These are phyloP conservation scores for Coenobita brevimanus DNA, from an alignment of 1,140 invertebrate species.

Conservation along the genomic window DNA sequence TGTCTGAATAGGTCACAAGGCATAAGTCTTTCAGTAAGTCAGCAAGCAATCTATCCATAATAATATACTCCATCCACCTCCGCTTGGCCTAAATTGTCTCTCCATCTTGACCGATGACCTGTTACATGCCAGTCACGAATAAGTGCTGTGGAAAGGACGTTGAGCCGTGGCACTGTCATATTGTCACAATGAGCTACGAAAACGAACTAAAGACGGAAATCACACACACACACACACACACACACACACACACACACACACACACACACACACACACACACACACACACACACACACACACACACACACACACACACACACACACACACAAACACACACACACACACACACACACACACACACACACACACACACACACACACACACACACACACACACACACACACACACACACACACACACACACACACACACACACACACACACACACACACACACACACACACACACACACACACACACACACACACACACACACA, in stretches of 20 bases:
- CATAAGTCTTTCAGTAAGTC: too few species aligned
- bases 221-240: too few species aligned
- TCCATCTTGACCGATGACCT: not conserved
- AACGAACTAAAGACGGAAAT: not conserved
- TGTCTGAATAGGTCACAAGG: too few species aligned
- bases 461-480: not conserved
- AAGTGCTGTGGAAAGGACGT: too few species aligned
- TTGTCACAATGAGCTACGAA: too few species aligned
- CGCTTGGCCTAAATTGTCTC: too few species aligned
- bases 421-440: not conserved
- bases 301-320: not conserved
- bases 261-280: slow-evolving; percentile 20
- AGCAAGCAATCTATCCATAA: too few species aligned
- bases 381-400: not conserved
- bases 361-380: not conserved
- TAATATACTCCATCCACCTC: too few species aligned
- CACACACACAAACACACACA: too few species aligned
- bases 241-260: slow-evolving; percentile 15
- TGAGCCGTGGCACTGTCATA: too few species aligned
- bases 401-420: too few species aligned
- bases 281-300: slow-evolving; percentile 9
- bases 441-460: not conserved
- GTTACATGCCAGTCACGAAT: not conserved
- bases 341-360: not conserved
- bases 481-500: not conserved